Conservation (phyloP, 2,888 invertebrate genomes). For the Eilema caniola region DNA sequence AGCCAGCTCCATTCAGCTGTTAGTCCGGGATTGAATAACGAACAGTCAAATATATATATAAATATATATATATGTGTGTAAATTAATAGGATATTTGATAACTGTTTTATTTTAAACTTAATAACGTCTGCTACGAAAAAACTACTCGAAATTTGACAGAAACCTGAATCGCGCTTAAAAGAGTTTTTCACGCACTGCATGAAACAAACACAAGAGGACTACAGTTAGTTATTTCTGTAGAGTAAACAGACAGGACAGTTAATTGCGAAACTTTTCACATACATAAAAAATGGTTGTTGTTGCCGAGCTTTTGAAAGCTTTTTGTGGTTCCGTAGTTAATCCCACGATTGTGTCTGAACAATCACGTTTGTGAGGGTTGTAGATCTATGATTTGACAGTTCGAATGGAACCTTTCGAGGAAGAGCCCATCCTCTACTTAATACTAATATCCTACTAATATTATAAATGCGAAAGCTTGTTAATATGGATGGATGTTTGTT, state of each 20-base stretch:
- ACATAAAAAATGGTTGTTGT: conserved; percentile 49
- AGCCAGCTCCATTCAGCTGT: no score
- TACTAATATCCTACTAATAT: background rate
- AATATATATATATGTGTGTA: no score
- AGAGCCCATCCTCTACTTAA: background rate
- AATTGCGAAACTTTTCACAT: conserved; percentile 62
- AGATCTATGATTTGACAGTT: background rate
- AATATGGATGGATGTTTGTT: no score
- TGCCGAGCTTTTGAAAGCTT: background rate
- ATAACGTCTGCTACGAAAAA: background rate
- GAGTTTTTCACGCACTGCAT: background rate
- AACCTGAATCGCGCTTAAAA: conserved; percentile 10
- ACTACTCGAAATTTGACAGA: background rate
- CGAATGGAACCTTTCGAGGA: background rate
- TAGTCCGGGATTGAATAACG: background rate
- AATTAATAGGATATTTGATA: no score
- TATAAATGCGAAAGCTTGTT: no score
- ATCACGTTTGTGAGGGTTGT: background rate
- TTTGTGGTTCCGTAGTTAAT: conserved; percentile 30
- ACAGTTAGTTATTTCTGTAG: conserved; percentile 56
- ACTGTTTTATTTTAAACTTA: no score
- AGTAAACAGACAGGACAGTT: conserved; percentile 54
- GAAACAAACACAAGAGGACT: conserved; percentile 44
- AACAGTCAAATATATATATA: background rate
- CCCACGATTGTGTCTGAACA: background rate